Base-by-base conservation (phyloP, 2,888 invertebrate genomes). In the Melolontha melolontha region DNA sequence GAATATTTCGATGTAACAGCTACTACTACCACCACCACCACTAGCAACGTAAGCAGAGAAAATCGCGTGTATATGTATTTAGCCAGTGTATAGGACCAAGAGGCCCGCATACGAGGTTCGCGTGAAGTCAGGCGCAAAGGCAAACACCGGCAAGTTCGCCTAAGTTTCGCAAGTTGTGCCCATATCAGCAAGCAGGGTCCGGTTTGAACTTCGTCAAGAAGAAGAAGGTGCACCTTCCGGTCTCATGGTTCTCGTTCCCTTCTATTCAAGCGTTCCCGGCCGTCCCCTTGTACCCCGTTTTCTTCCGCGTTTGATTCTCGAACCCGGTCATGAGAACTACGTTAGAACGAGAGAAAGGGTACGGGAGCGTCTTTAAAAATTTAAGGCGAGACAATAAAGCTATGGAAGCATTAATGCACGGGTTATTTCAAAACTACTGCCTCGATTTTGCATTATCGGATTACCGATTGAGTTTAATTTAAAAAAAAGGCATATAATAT, bases 91-190 rank as follows among this genome's bases (percentile, higher is more conserved):
- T 22, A 62, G 42, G 59, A 62, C 59, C 59, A 62, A 42, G 70
- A 67, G 74, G 75, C 79, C 79, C 78, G 80, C 80, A 80, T 79
- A 76, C 76, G 76, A 78, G 79, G 75, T 75, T 75, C 78, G 78
- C 79, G 81, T 81, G 81, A 80, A 83, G 73, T 79, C 78, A 81
- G 79, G 82, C 83, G 83, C 80, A 81, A 82, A 82, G 79, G 81
- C 82, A 83, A 83, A 83, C 82, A 82, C 79, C 75, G 76, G 75
- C 75, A 79, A 81, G 75, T 80, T 81, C 71, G 73, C 70, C 73
- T 70, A 78, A 79, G 75, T 79, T 79, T 75, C 7, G 69, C 72
- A 75, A 78, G 74, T 77, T 77, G 74, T 66, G 73, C 73, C 69
- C 72, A 72, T 72, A 72, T 72, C 71, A 72, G 72, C 72, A 71